A percentile compares a stretch with the other conserved stretches of the same genome.
These are phyloP conservation scores for Chamaetylas fuelleborni DNA, from an alignment of 2,113 vertebrate genomes.

Conservation along the genomic window DNA sequence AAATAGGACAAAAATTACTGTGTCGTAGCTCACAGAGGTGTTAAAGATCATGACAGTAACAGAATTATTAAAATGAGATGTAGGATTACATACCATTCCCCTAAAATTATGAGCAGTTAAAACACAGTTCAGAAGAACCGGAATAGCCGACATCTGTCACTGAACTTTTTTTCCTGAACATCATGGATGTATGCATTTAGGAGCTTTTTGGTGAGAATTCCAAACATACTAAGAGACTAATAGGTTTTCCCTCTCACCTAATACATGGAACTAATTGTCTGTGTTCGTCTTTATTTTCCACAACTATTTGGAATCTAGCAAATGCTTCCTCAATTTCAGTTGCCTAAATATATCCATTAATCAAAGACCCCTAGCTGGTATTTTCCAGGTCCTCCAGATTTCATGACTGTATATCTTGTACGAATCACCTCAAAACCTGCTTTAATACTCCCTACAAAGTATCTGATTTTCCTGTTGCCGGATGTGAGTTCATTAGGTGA, in stretches of 20 bases:
- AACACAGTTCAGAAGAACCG: neutral
- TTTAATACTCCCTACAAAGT: neutral
- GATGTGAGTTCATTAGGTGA: slow-evolving; percentile 36
- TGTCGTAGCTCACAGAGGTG: neutral
- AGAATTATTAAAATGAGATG: neutral
- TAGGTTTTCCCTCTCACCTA: neutral
- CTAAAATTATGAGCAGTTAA: neutral
- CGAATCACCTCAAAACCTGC: neutral
- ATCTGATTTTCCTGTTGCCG: slow-evolving; percentile 32
- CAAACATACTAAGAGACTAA: neutral
- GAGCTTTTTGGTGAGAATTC: neutral
- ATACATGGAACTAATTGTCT: neutral
- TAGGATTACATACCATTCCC: neutral
- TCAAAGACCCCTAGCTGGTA: neutral
- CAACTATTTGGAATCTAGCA: neutral
- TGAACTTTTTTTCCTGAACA: neutral
- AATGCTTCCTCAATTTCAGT: neutral
- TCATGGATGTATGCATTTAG: neutral
- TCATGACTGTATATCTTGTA: neutral
- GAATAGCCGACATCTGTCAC: neutral
- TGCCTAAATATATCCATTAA: neutral
- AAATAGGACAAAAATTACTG: neutral
- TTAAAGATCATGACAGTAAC: neutral
- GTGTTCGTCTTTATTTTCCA: neutral
- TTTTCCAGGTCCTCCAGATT: neutral